Base-by-base conservation (phyloP, 1,140 invertebrate species). In the Drosophila grimshawi region DNA sequence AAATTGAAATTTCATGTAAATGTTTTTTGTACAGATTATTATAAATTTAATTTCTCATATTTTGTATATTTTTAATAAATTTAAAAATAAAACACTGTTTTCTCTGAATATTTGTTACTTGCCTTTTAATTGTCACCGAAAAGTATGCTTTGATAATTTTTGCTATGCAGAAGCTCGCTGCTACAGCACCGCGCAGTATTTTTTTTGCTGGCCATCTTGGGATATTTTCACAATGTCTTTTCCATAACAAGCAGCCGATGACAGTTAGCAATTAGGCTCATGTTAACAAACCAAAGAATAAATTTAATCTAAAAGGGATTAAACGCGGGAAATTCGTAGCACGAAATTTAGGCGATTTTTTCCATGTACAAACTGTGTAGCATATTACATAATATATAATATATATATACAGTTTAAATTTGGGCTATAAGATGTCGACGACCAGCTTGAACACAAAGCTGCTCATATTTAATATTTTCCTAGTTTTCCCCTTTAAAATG, bases 141-240 rank as follows among this genome's bases (percentile, higher is more conserved):
- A 65, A 57, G 61, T 56, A 65, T 65, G 46, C 63, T 66, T 65
- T n/a, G 27, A 53, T 11, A 45, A 45, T 43, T 43, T 43, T 1
- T 29, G 43, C 3, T 3, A 6, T 19, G 19, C 19, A n/a, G 5
- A 52, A 60, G 53, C 39, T 72, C 6, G 3, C 2, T 60, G 55
- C 33, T 67, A 39, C 49, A 39, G 3, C 10, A 67, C 33, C 3
- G 0, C 6, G 5, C 6, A 6, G 11, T 41, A 33, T 6, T 52
- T 65, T 29, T 35, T 57, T 35, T 48, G 1, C 30, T 48, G 1
- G 37, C 2, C n/a, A 19, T 7, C 8, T 3, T 8, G 30, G 51
- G 52, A n/a, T 7, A 43, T 51, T 56, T 59, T 37, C 63, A 39
- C 10, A n/a, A 5, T 5, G 55, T 10, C 19, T 1, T 19, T 19